Evolutionary conservation across 2,888 invertebrate genomes (phyloP), one percentile per base, ranked within the genome.

Genomic region (Alloscopus bannaensis): DNA sequence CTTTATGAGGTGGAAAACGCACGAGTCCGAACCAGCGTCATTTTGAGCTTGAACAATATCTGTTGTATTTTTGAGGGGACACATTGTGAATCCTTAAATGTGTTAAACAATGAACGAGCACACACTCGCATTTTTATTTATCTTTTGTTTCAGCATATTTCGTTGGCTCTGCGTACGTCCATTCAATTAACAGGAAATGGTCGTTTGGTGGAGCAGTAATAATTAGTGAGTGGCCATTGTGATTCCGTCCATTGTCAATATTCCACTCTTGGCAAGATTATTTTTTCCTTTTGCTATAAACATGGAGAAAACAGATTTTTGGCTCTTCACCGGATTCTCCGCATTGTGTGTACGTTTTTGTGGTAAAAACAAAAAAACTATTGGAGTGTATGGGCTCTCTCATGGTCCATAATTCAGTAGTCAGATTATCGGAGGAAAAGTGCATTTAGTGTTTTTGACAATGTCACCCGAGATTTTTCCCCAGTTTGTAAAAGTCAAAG

Each of bases 1-100:
- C 82, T 84, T 84, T 84, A 84, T 84, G 84, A 84, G 83, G 79
- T 83, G 83, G 83, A 81, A 84, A 84, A 83, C 77, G 81, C 81
- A 79, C 72, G 77, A 57, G 73, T 79, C 76, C 72, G n/a, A n/a
- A n/a, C n/a, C n/a, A n/a, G n/a, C n/a, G n/a, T n/a, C n/a, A n/a
- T n/a, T n/a, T n/a, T n/a, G n/a, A n/a, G n/a, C n/a, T n/a, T n/a
- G n/a, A n/a, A n/a, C n/a, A n/a, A n/a, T n/a, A n/a, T n/a, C n/a
- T n/a, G n/a, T n/a, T n/a, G n/a, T n/a, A n/a, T n/a, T n/a, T n/a
- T n/a, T n/a, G n/a, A n/a, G n/a, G n/a, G n/a, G n/a, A n/a, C n/a
- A n/a, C n/a, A n/a, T n/a, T n/a, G n/a, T n/a, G n/a, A n/a, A n/a
- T n/a, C n/a, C n/a, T n/a, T n/a, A n/a, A n/a, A n/a, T n/a, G n/a